Evolutionary conservation across 2,888 invertebrate species (phyloP), one percentile per base, ranked within the genome.

Genomic region (Hirtodrosophila confusa): DNA sequence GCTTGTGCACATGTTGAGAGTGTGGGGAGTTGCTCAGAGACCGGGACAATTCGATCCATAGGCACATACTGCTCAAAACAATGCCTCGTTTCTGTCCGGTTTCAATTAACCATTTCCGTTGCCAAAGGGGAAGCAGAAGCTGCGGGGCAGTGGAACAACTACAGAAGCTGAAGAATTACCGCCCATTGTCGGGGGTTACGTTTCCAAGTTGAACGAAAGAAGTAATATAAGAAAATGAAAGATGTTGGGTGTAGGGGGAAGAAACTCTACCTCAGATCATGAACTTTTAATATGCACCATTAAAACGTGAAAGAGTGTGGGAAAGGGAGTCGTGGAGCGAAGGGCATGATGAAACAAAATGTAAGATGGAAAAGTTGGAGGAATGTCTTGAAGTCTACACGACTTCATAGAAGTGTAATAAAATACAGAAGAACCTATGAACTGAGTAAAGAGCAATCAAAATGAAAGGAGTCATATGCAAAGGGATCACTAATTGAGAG

Each of bases 71-170:
- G 9, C 27, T 7, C 11, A 56, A 53, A 60, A 74, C 68, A 75
- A 68, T 72, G 75, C 68, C 37, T 54, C 41, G 57, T 36, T 57
- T 72, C 64, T 75, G 68, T 68, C 51, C 58, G 66, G 55, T 49
- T 75, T 75, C 77, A 75, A 75, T 75, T 75, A 73, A 75, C 44
- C 73, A 64, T 68, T 68, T 75, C 75, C 75, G 75, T 45, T 68
- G 53, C 29, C n/a, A 1, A 10, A 6, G 7, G 6, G 11, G 11
- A 23, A 17, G 37, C 54, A 51, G 66, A 60, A 72, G 45, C 44
- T 12, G 33, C 49, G 17, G 24, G 47, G 17, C 51, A 17, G 44
- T 27, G 5, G 27, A 27, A 27, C 27, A 27, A 27, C 27, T 27
- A 36, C 50, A 44, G 29, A 63, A 35, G 44, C 33, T 44, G 33